Conservation (phyloP, 1,140 invertebrate species). For the Carposina sasakii region DNA sequence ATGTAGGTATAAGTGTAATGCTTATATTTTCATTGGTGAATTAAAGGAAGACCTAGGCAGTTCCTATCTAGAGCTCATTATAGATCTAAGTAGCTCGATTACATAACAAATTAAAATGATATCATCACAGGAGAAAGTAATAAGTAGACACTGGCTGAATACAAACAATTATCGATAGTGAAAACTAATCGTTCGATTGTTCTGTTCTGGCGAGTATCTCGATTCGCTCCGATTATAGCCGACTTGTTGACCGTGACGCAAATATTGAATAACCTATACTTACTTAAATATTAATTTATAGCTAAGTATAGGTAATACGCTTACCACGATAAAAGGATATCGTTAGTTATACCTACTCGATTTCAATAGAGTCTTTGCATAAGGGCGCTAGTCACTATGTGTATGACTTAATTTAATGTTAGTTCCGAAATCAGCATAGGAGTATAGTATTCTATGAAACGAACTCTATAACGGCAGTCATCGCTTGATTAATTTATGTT, state of each 20-base stretch:
- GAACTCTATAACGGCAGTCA: too few species aligned
- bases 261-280: background rate
- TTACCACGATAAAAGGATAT: background rate
- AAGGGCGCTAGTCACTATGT: background rate
- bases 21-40: background rate
- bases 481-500: too few species aligned
- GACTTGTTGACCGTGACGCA: background rate
- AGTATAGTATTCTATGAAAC: too few species aligned
- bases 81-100: background rate
- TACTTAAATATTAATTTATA: background rate
- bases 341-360: background rate
- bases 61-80: background rate
- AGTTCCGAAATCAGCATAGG: too few species aligned
- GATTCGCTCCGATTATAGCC: background rate
- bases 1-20: too few species aligned
- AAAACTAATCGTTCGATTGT: slow-evolving; percentile 4
- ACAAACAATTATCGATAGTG: background rate
- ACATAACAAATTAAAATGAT: background rate
- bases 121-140: background rate
- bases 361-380: background rate
- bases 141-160: background rate
- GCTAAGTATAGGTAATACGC: background rate
- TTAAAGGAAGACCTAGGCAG: background rate
- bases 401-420: background rate
- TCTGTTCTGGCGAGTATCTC: background rate